These are phyloP conservation scores for Amiota mariae DNA, from an alignment of 2,888 invertebrate genomes.

Conservation along the genomic window DNA sequence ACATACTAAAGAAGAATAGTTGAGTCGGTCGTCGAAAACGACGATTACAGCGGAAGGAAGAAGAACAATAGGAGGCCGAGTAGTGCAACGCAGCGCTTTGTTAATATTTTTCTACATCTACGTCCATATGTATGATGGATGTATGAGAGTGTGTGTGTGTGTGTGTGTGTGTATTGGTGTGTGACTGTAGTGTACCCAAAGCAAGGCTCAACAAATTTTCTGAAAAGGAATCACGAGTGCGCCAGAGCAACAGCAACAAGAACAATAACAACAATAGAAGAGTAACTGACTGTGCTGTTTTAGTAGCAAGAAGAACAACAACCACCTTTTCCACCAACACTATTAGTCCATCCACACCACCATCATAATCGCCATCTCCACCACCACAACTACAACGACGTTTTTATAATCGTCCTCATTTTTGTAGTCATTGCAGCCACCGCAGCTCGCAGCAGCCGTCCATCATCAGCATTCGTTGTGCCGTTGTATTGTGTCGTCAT, in stretches of 20 bases:
- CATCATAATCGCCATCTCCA: constrained; percentile 47
- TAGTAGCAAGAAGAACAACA: constrained; percentile 33
- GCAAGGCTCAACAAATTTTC: constrained; percentile 62
- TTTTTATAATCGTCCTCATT: not conserved
- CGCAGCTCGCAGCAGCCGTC: no score
- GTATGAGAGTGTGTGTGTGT: no score
- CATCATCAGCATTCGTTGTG: not conserved
- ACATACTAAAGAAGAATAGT: no score
- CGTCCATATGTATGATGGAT: not conserved
- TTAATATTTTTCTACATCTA: constrained; percentile 9
- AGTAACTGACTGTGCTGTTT: no score
- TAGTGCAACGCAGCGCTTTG: constrained; percentile 36
- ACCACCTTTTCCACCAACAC: constrained; percentile 38
- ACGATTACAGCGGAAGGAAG: constrained; percentile 35
- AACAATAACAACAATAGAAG: constrained; percentile 24
- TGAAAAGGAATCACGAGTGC: constrained; percentile 60
- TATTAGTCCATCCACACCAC: constrained; percentile 26
- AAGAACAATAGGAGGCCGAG: constrained; percentile 38
- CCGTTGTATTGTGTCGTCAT: constrained; percentile 31
- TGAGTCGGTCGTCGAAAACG: constrained; percentile 35
- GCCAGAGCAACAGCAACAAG: constrained; percentile 47
- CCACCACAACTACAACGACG: not conserved
- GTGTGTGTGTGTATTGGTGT: constrained; percentile 2
- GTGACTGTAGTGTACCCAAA: not conserved
- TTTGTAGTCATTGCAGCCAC: no score